Evolutionary conservation across 2,113 vertebrate genomes (phyloP).

Genomic region (Peromyscus leucopus): DNA sequence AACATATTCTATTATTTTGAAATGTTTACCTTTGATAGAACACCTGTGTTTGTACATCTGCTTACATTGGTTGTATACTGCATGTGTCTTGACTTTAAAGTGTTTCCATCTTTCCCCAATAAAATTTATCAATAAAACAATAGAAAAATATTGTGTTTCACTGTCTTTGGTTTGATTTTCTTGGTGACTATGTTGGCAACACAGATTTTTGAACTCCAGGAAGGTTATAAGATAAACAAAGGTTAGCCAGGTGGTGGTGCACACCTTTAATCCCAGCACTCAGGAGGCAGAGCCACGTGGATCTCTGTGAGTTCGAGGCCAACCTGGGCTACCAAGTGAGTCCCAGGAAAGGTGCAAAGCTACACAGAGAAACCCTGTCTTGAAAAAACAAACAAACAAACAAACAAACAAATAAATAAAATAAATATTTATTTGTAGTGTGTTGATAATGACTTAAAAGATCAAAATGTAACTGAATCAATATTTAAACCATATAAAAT

Average conservation of each 20-base stretch:
- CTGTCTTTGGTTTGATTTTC: not conserved
- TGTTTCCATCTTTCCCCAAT: not conserved
- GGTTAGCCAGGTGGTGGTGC: not conserved
- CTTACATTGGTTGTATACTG: not conserved
- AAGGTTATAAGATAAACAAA: not conserved
- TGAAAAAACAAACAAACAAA: not conserved
- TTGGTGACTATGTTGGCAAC: not conserved
- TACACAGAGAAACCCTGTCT: not conserved
- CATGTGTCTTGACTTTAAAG: not conserved
- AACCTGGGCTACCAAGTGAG: not conserved
- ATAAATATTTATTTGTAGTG: not conserved
- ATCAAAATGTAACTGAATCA: not conserved
- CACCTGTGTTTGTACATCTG: not conserved
- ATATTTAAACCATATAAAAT: not conserved
- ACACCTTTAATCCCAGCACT: not conserved
- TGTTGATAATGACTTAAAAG: not conserved
- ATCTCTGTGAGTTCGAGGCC: not conserved
- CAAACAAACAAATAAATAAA: no score
- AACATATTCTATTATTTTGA: not conserved
- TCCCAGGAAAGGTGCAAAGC: not conserved
- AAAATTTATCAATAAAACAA: constrained; percentile 54
- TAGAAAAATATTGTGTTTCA: not conserved
- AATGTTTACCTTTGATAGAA: not conserved
- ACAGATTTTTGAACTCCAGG: not conserved
- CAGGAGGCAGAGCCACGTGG: not conserved